Percentiles rank a stretch among this genome's conserved stretches.
Evolutionary conservation across 2,113 vertebrate genomes (phyloP).

Genomic region (Glaucomys volans): DNA sequence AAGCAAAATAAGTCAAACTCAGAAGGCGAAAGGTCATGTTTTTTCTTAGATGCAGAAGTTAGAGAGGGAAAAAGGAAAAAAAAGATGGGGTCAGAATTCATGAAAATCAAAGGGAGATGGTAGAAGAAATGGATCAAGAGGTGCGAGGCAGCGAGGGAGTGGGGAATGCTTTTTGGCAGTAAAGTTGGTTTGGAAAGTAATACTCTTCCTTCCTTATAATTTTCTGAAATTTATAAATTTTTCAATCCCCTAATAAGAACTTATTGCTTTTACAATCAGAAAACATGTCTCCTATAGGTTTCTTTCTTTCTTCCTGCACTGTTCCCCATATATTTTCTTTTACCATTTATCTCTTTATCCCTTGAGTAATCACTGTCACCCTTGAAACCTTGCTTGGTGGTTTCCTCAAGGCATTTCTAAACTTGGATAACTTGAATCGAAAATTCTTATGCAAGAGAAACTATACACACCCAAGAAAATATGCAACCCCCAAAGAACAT

Average conservation of each 20-base stretch:
- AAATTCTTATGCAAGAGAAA: neutral
- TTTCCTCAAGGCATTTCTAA: neutral
- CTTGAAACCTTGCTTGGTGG: neutral
- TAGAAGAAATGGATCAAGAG: too few species aligned
- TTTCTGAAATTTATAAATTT: slow-evolving; percentile 14
- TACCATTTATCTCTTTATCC: neutral
- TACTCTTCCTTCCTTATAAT: neutral
- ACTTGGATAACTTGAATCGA: neutral
- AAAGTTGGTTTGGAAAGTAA: neutral
- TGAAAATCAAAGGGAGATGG: too few species aligned
- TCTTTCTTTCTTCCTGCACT: neutral
- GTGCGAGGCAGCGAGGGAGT: neutral
- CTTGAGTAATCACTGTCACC: neutral
- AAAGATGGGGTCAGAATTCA: too few species aligned
- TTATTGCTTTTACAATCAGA: neutral
- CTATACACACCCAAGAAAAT: neutral
- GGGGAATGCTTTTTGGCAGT: neutral
- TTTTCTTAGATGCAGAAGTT: too few species aligned
- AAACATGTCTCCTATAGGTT: neutral
- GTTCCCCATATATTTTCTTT: neutral
- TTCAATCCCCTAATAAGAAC: neutral
- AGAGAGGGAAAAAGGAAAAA: too few species aligned
- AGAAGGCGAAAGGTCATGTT: too few species aligned
- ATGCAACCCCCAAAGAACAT: neutral
- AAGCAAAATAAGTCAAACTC: too few species aligned